Evolutionary conservation across 2,797 vertebrate species (phyloP).

Genomic region (Myotis planiceps): DNA sequence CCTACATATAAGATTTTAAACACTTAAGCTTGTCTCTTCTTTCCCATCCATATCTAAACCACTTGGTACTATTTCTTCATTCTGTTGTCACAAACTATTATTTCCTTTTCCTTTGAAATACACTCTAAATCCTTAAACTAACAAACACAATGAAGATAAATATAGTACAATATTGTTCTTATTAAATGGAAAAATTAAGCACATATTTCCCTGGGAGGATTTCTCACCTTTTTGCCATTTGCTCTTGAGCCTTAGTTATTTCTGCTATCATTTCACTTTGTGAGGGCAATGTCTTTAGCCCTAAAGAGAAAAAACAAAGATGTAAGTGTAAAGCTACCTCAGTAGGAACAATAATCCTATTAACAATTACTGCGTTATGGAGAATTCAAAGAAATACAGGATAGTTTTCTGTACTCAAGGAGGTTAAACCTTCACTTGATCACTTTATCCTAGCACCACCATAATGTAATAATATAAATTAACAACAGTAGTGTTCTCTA

Average conservation of each 20-base stretch:
- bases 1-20: not conserved
- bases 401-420: not conserved
- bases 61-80: not conserved
- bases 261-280: slow-evolving; percentile 86
- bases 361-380: not conserved
- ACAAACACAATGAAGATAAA: not conserved
- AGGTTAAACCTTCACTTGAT: not conserved
- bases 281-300: slow-evolving; percentile 85
- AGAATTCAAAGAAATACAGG: slow-evolving; percentile 41
- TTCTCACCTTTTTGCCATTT: slow-evolving; percentile 82
- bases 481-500: not conserved
- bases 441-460: not conserved
- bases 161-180: not conserved
- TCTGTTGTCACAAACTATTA: not conserved
- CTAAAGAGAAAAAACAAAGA: slow-evolving; percentile 79
- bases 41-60: not conserved
- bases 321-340: not conserved
- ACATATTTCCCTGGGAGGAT: not conserved
- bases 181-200: not conserved
- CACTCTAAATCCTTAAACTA: not conserved
- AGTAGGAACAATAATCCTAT: not conserved
- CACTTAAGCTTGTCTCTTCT: not conserved
- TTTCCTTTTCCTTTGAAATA: not conserved
- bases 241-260: slow-evolving; percentile 81
- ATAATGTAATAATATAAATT: not conserved